phyloP scores from a whole-genome alignment of 2,113 vertebrate species.

The Macaca nemestrina region DNA sequence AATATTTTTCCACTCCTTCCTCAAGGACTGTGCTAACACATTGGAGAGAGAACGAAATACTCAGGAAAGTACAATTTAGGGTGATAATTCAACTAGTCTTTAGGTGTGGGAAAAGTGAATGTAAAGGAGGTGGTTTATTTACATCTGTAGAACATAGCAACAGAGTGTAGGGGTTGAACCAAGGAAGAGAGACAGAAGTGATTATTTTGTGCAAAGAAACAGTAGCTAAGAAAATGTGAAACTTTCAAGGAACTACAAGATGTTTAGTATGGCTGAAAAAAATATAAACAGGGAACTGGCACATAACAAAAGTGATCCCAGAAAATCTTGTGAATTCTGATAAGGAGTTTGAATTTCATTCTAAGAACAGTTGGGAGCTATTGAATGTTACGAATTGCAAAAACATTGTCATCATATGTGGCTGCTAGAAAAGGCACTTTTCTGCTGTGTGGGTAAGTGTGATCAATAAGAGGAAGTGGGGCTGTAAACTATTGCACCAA shows the following conservation, averaged over 20 bases:
- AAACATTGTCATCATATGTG: background rate
- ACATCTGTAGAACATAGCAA: background rate
- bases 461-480: background rate
- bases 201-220: background rate
- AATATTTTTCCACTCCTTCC: background rate
- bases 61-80: background rate
- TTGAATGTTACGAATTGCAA: background rate
- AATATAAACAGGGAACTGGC: background rate
- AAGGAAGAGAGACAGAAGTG: background rate
- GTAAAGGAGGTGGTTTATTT: background rate
- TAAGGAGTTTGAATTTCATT: background rate
- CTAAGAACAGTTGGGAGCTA: background rate
- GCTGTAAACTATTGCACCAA: background rate
- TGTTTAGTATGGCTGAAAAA: background rate
- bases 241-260: background rate
- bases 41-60: background rate
- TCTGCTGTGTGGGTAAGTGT: too few relatives aligned
- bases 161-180: background rate
- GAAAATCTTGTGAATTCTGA: background rate
- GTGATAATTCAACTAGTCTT: background rate
- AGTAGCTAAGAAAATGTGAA: background rate
- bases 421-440: background rate
- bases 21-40: background rate
- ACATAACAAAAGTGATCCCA: background rate
- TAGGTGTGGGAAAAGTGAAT: background rate